These are phyloP conservation scores for Jacana jacana DNA, from an alignment of 2,113 vertebrate species.

Conservation along the genomic window DNA sequence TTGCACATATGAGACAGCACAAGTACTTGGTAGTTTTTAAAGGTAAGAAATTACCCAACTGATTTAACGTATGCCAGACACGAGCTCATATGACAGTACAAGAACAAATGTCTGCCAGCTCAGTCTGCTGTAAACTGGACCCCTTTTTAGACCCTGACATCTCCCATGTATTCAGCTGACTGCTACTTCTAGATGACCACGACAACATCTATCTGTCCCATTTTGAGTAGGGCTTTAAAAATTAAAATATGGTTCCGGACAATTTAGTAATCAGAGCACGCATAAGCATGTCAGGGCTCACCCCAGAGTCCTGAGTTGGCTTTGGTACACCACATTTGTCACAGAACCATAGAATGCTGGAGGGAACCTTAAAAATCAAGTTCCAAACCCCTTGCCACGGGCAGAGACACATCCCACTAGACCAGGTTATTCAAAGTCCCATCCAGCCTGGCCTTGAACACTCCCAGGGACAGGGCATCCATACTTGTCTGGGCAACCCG, in stretches of 20 bases:
- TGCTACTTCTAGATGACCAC: neutral
- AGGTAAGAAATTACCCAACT: neutral
- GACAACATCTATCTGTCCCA: neutral
- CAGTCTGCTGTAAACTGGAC: neutral
- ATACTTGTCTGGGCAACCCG: neutral
- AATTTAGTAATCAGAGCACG: neutral
- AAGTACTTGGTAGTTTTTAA: neutral
- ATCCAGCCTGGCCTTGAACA: neutral
- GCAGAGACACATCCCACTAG: neutral
- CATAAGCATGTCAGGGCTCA: neutral
- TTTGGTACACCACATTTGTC: neutral
- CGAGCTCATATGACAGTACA: neutral
- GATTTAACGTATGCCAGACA: neutral
- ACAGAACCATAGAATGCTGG: neutral
- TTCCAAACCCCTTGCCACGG: neutral
- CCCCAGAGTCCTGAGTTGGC: neutral
- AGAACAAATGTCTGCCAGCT: neutral
- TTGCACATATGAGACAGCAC: neutral
- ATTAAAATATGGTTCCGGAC: neutral
- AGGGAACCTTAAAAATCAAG: neutral
- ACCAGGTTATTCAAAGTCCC: neutral
- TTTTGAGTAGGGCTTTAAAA: neutral
- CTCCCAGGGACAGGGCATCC: neutral
- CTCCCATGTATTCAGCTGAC: neutral
- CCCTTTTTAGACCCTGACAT: neutral